Conservation (phyloP, 2,888 invertebrate species). For the Ametastegia equiseti region DNA sequence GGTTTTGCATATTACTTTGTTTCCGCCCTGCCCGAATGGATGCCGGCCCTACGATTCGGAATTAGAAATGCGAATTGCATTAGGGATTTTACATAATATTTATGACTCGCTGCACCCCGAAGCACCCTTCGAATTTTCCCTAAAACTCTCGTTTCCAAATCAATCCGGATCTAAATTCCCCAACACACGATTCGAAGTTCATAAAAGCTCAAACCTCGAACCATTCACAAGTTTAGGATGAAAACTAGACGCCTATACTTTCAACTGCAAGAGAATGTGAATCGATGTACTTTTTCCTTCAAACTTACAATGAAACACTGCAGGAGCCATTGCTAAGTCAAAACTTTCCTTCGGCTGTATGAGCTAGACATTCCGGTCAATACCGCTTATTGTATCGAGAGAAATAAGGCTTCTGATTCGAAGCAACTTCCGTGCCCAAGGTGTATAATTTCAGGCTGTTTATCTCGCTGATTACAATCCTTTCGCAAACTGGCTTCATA, state of each 20-base stretch:
- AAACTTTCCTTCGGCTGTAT: too few species aligned
- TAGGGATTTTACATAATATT: constrained; percentile 40
- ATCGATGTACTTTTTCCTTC: not conserved
- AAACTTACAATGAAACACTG: too few species aligned
- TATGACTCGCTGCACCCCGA: not conserved
- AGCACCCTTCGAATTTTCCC: not conserved
- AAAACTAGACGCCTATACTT: not conserved
- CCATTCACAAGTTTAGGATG: not conserved
- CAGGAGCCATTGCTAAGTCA: too few species aligned
- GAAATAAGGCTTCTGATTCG: not conserved
- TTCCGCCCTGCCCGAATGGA: not conserved
- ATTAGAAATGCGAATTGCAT: constrained; percentile 31
- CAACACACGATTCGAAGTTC: too few species aligned
- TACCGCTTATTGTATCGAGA: not conserved
- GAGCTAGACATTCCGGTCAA: not conserved
- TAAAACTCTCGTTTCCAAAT: not conserved
- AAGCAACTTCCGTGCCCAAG: not conserved
- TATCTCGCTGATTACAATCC: not conserved
- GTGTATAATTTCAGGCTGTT: not conserved
- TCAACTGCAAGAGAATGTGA: not conserved
- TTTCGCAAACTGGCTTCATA: not conserved
- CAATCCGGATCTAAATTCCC: too few species aligned
- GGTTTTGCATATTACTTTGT: constrained; percentile 47
- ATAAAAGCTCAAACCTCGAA: too few species aligned
- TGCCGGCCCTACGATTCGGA: constrained; percentile 5